A percentile compares a stretch with the other conserved stretches of the same genome.
Conservation (phyloP, 2,797 vertebrate species). For the Malacoctenus gilli region DNA sequence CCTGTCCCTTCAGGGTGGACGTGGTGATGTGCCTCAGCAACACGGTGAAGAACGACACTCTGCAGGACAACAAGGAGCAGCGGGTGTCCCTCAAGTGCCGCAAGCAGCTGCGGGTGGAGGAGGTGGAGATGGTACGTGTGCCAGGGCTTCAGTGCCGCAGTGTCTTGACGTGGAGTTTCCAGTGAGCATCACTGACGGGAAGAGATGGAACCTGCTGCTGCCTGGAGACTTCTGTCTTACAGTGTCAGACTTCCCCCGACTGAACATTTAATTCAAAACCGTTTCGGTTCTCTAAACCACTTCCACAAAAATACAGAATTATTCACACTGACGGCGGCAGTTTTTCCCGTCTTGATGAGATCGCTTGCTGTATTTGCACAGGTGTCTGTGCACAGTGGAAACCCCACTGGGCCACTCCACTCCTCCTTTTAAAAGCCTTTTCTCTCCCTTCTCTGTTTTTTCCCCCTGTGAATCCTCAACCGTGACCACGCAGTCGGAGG, state of each 20-base stretch:
- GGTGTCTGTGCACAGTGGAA: no score
- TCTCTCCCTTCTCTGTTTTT: neutral
- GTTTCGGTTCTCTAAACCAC: no score
- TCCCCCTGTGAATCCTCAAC: conserved; percentile 18
- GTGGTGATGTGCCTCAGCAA: conserved; percentile 97
- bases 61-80: conserved; percentile 95
- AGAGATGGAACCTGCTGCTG: no score
- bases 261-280: no score
- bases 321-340: no score
- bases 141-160: neutral
- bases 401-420: no score
- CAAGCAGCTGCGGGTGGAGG: conserved; percentile 95
- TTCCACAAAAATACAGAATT: no score
- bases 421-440: no score
- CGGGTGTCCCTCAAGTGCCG: conserved; percentile 94
- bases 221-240: no score
- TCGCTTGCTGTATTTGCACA: no score
- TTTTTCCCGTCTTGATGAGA: no score
- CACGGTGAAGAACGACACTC: conserved; percentile 93
- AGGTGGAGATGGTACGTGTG: conserved; percentile 92
- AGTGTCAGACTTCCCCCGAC: no score
- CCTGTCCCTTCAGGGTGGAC: conserved; percentile 86
- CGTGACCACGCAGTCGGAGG: conserved; percentile 86
- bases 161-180: neutral
- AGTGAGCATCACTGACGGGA: neutral